Evolutionary conservation across 2,888 invertebrate genomes (phyloP), one percentile per base, ranked within the genome.

Genomic region (Drosophila paucipuncta): DNA sequence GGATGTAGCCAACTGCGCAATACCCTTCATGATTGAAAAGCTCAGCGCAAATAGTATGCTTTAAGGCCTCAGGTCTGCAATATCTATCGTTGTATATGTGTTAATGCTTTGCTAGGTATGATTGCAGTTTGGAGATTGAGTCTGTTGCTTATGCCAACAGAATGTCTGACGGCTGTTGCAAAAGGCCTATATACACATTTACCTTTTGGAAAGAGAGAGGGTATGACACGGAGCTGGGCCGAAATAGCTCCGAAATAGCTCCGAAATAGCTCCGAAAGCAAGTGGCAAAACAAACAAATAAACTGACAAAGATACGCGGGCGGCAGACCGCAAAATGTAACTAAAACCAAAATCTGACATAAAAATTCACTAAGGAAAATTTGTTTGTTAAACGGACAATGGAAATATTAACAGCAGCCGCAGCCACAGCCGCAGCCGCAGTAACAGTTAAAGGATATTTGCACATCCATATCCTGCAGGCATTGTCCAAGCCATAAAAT

Each of bases 361-460:
- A 79, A 73, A 79, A 78, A 83, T 73, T 76, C 84, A 83, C 74
- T 78, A 73, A 82, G 77, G 77, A 72, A 83, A 83, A 82, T 82
- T 82, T 73, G 83, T 80, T 78, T 80, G 83, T 80, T 80, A 78
- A 83, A 76, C 76, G 76, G 68, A 78, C 78, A 82, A 78, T 83
- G 78, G 78, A 67, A 78, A 76, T 73, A 80, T 80, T 83, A 78
- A 80, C 78, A 78, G 65, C 54, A 66, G 41, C 65, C 35, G 25
- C 61, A 39, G 41, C 62, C 35, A 25, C 61, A 39, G 49, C 18
- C 2, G 13, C 37, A 30, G 37, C n/a, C 43, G 18, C 43, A 63
- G 47, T 28, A 37, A n/a, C 11, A 16, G 66, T 35, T 41, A 31
- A 33, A 33, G 41, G 54, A 52, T 30, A 55, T 52, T 55, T 30